A percentile compares a stretch with the other conserved stretches of the same genome.
phyloP scores from a whole-genome alignment of 30 jellyfish, hydroid and myxozoan genomes.

The Hydra vulgaris region DNA sequence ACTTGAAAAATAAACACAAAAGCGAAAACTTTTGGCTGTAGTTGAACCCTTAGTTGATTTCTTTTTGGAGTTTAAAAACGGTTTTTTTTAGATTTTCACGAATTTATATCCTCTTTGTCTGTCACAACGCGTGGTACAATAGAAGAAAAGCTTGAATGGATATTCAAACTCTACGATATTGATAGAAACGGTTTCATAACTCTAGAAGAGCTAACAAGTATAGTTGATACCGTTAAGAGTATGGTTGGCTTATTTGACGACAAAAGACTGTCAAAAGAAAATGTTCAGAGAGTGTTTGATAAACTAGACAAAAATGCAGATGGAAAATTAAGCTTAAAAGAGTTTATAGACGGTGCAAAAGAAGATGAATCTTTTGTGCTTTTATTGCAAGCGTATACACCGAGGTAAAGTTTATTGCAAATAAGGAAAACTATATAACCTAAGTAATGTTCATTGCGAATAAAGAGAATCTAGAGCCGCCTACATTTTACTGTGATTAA shows the following conservation, averaged over 20 bases:
- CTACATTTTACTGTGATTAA: too few relatives aligned
- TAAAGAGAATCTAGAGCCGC: too few relatives aligned
- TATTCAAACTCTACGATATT: constrained; percentile 64
- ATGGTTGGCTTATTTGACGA: constrained; percentile 86
- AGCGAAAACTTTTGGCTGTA: too few relatives aligned
- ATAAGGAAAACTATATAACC: too few relatives aligned
- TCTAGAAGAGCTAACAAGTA: constrained; percentile 50
- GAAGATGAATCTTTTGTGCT: constrained; percentile 67
- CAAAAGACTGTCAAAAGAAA: constrained; percentile 39
- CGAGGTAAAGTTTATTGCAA: neutral
- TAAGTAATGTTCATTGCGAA: too few relatives aligned
- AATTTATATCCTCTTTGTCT: constrained; percentile 73
- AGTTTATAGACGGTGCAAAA: constrained; percentile 65
- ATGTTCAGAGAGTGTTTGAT: constrained; percentile 40
- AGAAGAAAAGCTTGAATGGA: constrained; percentile 80
- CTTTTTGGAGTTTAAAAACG: neutral
- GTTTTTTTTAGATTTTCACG: constrained; percentile 58
- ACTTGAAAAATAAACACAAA: too few relatives aligned
- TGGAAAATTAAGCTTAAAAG: constrained; percentile 68
- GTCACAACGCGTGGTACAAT: constrained; percentile 80
- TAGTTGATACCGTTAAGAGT: constrained; percentile 54
- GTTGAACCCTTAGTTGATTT: too few relatives aligned
- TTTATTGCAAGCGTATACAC: constrained; percentile 52
- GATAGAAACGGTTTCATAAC: constrained; percentile 88
- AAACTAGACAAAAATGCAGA: constrained; percentile 59